Conservation (phyloP, 2,797 vertebrate species). For the Lagorchestes hirsutus region DNA sequence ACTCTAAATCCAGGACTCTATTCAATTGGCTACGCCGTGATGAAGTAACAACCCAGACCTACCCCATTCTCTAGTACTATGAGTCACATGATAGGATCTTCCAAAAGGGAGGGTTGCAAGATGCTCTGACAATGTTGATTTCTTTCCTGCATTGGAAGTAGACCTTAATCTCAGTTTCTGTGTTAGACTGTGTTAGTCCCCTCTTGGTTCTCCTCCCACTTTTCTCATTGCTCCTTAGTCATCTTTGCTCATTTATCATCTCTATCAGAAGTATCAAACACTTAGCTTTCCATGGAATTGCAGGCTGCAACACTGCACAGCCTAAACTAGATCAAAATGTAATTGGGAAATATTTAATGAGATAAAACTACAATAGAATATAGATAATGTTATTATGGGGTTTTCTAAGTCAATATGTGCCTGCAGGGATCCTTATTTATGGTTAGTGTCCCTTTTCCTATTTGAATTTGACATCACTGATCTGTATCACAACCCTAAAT, state of each 20-base stretch:
- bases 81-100: not conserved
- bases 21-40: not conserved
- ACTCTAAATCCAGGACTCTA: not conserved
- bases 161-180: not conserved
- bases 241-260: not conserved
- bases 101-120: not conserved
- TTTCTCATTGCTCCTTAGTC: not conserved
- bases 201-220: not conserved
- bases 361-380: not conserved
- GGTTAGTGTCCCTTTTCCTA: not conserved
- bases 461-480: not conserved
- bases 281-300: not conserved
- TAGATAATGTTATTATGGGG: not conserved
- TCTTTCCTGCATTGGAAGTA: not conserved
- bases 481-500: not conserved
- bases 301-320: not conserved
- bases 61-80: not conserved
- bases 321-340: not conserved
- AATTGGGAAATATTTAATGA: not conserved
- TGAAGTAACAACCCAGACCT: not conserved
- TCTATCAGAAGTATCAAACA: not conserved
- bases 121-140: not conserved
- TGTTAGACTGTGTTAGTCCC: not conserved
- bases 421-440: not conserved
- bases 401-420: not conserved